A percentile compares a stretch with the other conserved stretches of the same genome.
Evolutionary conservation across 2,797 vertebrate genomes (phyloP).

Genomic region (Periophthalmus magnuspinnatus): DNA sequence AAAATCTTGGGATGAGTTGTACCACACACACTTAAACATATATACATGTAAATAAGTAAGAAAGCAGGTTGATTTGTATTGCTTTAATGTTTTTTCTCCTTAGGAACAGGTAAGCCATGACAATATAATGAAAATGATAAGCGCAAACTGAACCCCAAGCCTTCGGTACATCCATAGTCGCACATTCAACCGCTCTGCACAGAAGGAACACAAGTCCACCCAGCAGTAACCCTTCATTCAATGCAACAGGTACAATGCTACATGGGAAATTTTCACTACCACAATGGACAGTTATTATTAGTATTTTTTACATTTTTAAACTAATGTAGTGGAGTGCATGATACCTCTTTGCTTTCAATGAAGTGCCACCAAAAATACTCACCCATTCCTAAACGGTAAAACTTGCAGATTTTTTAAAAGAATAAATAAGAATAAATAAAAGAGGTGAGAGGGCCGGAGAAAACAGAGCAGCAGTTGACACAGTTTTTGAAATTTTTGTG

Average conservation of each 20-base stretch:
- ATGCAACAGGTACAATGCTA: slow-evolving; percentile 56
- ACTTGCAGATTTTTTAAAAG: slow-evolving; percentile 30
- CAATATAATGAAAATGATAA: slow-evolving; percentile 85
- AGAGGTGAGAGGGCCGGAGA: slow-evolving; percentile 24
- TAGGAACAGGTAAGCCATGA: slow-evolving; percentile 90
- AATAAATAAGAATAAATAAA: slow-evolving; percentile 78
- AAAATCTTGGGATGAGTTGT: background rate
- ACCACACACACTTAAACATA: background rate
- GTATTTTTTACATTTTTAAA: background rate
- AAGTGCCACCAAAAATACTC: slow-evolving; percentile 52
- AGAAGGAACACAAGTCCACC: slow-evolving; percentile 39
- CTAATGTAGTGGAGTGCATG: slow-evolving; percentile 17
- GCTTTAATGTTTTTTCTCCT: slow-evolving; percentile 81
- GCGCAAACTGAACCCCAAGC: slow-evolving; percentile 67
- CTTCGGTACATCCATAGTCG: slow-evolving; percentile 77
- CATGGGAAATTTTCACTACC: background rate
- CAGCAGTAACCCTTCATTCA: slow-evolving; percentile 53
- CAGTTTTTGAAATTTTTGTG: slow-evolving; percentile 37
- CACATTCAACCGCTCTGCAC: slow-evolving; percentile 73
- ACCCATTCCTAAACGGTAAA: slow-evolving; percentile 31
- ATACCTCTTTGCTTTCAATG: slow-evolving; percentile 47
- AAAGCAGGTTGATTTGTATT: slow-evolving; percentile 77
- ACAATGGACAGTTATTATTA: background rate
- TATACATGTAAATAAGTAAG: background rate
- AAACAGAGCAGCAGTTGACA: slow-evolving; percentile 43